A percentile compares a stretch with the other conserved stretches of the same genome.
phyloP scores from a whole-genome alignment of 1,140 invertebrate species.

The Sitobion miscanthi region DNA sequence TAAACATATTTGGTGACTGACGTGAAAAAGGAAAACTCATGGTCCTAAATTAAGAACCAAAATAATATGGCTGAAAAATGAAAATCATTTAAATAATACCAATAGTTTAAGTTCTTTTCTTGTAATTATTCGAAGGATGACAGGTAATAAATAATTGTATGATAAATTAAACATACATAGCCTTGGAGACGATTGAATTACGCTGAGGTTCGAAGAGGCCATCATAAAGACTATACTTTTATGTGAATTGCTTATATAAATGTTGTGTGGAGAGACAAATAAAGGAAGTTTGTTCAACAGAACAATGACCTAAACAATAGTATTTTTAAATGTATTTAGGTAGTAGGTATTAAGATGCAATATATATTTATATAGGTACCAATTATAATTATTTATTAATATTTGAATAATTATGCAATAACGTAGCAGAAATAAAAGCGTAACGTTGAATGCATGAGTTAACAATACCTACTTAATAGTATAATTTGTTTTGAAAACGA shows the following conservation, averaged over 20 bases:
- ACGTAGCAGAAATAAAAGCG: neutral
- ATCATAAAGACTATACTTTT: conserved; percentile 10
- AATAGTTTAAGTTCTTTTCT: neutral
- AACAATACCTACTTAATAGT: neutral
- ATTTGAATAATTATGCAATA: neutral
- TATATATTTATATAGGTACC: neutral
- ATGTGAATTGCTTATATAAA: neutral
- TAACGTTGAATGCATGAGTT: neutral
- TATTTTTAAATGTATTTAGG: neutral
- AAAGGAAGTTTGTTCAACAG: neutral
- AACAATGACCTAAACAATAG: neutral
- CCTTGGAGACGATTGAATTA: conserved; percentile 30
- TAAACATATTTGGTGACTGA: conserved; percentile 9
- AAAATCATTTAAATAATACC: conserved; percentile 10
- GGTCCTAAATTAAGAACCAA: neutral
- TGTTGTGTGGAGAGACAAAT: neutral
- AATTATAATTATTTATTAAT: neutral
- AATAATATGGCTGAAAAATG: neutral
- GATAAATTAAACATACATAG: neutral
- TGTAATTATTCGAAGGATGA: conserved; percentile 10
- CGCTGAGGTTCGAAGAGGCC: neutral
- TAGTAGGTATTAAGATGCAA: neutral
- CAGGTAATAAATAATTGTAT: neutral
- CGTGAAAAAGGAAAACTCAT: neutral
- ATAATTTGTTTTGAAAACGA: neutral